Evolutionary conservation across 2,888 invertebrate genomes (phyloP), one percentile per base, ranked within the genome.

Genomic region (Chironomus tentans): DNA sequence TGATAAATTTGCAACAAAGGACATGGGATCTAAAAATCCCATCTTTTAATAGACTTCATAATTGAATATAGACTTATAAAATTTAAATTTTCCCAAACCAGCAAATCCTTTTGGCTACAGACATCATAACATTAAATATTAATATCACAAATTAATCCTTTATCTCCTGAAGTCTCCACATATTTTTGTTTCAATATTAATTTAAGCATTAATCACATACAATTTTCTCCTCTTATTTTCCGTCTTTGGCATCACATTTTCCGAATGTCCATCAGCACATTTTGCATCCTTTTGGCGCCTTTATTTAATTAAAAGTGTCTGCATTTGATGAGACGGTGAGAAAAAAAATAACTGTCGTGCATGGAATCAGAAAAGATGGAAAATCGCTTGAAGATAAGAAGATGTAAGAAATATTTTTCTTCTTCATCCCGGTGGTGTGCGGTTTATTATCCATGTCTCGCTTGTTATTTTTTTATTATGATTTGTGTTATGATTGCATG

Each of bases 281-380:
- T 65, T 65, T 24, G 4, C 65, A 72, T 72, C 46, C 10, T 13
- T 15, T 0, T 22, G 72, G 72, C 72, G 72, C 61, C 72, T 38
- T 47, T 21, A 15, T 72, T 72, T 61, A 62, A 72, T 72, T 72
- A 72, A 70, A 72, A 72, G 62, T 70, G 15, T 65, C 61, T 72
- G 62, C 38, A 28, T 56, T 70, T 48, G 69, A 24, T 24, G 62
- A 12, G 62, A 65, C 65, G 65, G 65, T 65, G 65, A 56, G 65
- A 62, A 15, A 22, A 62, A 15, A 62, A 4, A n/a, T 56, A 56
- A 56, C n/a, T n/a, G 18, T 15, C 56, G 56, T 56, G 15, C 56
- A 56, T 18, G 18, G 56, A 56, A 18, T 56, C 56, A 56, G 38
- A 38, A 38, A 38, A 38, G 38, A 38, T 38, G 38, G 38, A 38